phyloP scores from a whole-genome alignment of 2,113 vertebrate genomes.

The Peromyscus leucopus region DNA sequence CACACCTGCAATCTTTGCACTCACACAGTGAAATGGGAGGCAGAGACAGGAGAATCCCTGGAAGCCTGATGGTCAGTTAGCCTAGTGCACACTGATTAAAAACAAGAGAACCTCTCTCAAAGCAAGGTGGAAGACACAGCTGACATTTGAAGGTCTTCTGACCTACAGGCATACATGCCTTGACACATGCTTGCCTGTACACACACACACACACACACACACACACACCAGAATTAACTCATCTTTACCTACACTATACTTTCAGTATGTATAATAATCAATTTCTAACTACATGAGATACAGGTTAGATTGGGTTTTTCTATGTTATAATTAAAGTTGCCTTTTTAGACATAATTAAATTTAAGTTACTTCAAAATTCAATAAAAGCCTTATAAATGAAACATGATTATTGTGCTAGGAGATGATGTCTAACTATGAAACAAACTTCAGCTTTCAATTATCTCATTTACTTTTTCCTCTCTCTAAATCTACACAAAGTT shows the following conservation, averaged over 20 bases:
- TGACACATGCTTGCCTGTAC: background rate
- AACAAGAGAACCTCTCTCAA: background rate
- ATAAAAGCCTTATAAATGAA: slow-evolving; percentile 38
- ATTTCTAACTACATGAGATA: background rate
- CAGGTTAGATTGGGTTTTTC: background rate
- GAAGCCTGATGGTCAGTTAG: background rate
- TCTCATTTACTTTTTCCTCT: slow-evolving; percentile 3
- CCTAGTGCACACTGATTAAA: background rate
- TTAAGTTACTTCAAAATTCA: slow-evolving; percentile 62
- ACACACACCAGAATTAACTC: background rate
- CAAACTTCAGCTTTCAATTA: slow-evolving; percentile 35
- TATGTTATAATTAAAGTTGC: background rate
- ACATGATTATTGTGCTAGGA: slow-evolving; percentile 54
- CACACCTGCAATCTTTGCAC: background rate
- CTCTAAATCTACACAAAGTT: slow-evolving; percentile 9
- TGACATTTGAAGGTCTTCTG: background rate
- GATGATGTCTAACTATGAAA: slow-evolving; percentile 17
- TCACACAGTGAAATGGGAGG: background rate
- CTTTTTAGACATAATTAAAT: slow-evolving; percentile 30
- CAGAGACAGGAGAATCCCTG: background rate
- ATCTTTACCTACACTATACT: background rate
- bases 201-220: background rate
- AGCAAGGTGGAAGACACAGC: background rate
- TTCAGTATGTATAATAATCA: background rate
- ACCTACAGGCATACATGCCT: background rate